Evolutionary conservation across 2,888 invertebrate genomes (phyloP).

Genomic region (Apodemia mormo): DNA sequence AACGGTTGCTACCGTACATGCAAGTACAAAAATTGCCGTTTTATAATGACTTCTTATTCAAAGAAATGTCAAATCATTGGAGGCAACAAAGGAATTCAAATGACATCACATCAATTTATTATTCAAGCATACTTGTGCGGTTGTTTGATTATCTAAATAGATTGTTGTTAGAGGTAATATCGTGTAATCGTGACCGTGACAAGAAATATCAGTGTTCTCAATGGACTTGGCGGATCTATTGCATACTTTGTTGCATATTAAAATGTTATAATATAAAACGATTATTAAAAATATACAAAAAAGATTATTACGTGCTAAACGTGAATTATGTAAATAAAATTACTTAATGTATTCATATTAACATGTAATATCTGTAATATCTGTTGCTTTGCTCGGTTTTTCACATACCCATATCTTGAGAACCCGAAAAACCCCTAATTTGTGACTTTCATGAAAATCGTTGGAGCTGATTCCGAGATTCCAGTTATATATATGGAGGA

Average conservation of each 20-base stretch:
- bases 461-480: too few relatives aligned
- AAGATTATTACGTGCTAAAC: not conserved
- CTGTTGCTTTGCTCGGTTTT: too few relatives aligned
- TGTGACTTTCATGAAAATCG: too few relatives aligned
- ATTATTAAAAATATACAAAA: not conserved
- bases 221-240: constrained; percentile 8
- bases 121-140: constrained; percentile 12
- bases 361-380: too few relatives aligned
- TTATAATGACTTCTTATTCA: constrained; percentile 1
- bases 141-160: constrained; percentile 13
- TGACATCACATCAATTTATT: constrained; percentile 13
- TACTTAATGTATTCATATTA: too few relatives aligned
- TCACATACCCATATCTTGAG: too few relatives aligned
- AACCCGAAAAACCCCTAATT: too few relatives aligned
- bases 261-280: not conserved
- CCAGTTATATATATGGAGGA: too few relatives aligned
- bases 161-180: not conserved
- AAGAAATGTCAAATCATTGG: constrained; percentile 4
- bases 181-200: constrained; percentile 12
- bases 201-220: constrained; percentile 6
- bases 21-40: not conserved
- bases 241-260: constrained; percentile 3
- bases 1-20: not conserved
- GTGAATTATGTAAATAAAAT: too few relatives aligned
- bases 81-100: constrained; percentile 1